Conservation (phyloP, 1,140 invertebrate species). For the Papilio helenus region DNA sequence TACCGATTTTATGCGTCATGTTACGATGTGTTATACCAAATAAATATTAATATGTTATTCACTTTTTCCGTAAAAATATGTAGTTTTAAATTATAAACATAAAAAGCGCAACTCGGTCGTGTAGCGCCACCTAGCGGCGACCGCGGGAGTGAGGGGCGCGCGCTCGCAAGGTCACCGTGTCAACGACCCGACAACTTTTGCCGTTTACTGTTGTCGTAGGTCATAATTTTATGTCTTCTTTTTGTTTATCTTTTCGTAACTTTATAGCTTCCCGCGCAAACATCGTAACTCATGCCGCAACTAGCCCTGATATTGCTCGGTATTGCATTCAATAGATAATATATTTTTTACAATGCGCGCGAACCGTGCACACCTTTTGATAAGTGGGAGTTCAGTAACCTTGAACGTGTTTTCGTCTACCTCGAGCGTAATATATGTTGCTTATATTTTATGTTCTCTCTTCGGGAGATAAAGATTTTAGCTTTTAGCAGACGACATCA, state of each 20-base stretch:
- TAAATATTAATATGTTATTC: neutral
- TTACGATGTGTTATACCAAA: neutral
- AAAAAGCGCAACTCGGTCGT: slow-evolving; percentile 40
- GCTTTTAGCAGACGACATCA: slow-evolving; percentile 15
- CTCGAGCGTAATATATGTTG: slow-evolving; percentile 23
- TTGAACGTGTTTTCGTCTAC: slow-evolving; percentile 36
- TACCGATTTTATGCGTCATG: neutral
- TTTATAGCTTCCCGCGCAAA: slow-evolving; percentile 75
- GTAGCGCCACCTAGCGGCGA: slow-evolving; percentile 70
- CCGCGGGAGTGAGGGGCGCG: slow-evolving; percentile 49
- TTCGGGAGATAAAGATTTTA: slow-evolving; percentile 19
- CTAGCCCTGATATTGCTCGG: slow-evolving; percentile 27
- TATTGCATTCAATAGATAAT: slow-evolving; percentile 39
- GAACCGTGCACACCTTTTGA: slow-evolving; percentile 34
- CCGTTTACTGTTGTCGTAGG: slow-evolving; percentile 82
- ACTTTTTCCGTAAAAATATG: neutral
- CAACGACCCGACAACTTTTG: slow-evolving; percentile 81
- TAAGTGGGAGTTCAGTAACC: slow-evolving; percentile 34
- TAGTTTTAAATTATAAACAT: neutral
- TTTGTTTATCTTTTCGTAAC: slow-evolving; percentile 83
- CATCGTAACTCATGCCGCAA: slow-evolving; percentile 33
- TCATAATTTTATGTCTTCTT: slow-evolving; percentile 83
- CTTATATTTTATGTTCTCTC: slow-evolving; percentile 9
- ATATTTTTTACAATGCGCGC: slow-evolving; percentile 22
- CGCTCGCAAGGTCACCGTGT: slow-evolving; percentile 78